A percentile compares a stretch with the other conserved stretches of the same genome.
phyloP scores from a whole-genome alignment of 2,113 vertebrate species.

The Megalops atlanticus region DNA sequence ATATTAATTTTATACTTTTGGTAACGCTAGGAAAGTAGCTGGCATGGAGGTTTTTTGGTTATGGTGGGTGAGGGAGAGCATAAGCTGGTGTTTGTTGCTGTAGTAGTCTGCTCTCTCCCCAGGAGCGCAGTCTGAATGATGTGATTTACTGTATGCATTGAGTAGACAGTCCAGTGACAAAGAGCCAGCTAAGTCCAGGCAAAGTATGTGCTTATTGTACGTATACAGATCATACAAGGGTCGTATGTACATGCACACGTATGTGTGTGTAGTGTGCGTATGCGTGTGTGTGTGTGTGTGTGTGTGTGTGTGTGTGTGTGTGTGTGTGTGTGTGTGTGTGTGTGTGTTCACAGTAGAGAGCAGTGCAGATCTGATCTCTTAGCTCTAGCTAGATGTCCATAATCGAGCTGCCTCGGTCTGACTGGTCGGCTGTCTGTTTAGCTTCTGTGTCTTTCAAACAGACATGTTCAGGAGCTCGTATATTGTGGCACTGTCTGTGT shows the following conservation, averaged over 20 bases:
- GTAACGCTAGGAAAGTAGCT: neutral
- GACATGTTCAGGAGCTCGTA: no score
- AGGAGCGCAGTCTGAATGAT: neutral
- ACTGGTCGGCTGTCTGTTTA: no score
- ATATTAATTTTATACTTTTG: no score
- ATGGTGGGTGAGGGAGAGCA: neutral
- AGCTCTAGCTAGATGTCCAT: no score
- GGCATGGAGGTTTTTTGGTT: no score
- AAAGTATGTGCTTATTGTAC: neutral
- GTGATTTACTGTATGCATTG: neutral
- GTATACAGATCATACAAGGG: neutral
- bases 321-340: no score
- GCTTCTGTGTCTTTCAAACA: no score
- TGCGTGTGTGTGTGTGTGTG: neutral
- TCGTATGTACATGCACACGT: neutral
- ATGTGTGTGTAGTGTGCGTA: neutral
- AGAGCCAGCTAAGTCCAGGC: neutral
- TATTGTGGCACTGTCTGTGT: no score
- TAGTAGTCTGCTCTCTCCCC: neutral
- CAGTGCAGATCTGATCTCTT: no score
- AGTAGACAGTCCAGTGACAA: neutral
- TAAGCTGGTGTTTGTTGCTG: neutral
- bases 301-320: no score
- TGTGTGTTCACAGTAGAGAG: no score
- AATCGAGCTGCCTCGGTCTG: no score